Conservation (phyloP, 1,140 invertebrate species). For the Habropoda laboriosa region DNA sequence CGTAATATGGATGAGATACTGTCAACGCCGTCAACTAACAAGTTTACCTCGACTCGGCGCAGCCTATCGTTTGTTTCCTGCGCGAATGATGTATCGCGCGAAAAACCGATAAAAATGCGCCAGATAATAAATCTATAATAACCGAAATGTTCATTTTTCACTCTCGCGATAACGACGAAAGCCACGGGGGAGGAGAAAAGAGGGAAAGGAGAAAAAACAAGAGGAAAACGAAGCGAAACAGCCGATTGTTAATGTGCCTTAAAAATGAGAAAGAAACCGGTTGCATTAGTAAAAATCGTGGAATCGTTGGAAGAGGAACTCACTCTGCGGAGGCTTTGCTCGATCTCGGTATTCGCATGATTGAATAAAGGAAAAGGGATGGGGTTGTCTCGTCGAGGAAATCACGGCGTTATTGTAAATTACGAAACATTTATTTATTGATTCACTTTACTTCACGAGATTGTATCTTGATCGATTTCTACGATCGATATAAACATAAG, state of each 20-base stretch:
- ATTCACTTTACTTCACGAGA: constrained; percentile 74
- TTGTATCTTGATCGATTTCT: constrained; percentile 71
- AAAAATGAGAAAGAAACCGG: neutral
- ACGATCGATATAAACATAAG: constrained; percentile 78
- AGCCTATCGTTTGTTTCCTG: constrained; percentile 53
- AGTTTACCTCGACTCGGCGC: constrained; percentile 28
- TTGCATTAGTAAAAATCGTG: neutral
- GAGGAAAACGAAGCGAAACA: neutral
- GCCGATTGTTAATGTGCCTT: neutral
- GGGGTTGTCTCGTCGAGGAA: constrained; percentile 26
- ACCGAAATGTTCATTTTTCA: constrained; percentile 23
- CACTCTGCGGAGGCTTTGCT: too few relatives aligned
- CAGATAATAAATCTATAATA: constrained; percentile 15
- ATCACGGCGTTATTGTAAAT: constrained; percentile 69
- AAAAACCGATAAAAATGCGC: constrained; percentile 26
- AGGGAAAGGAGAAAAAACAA: neutral
- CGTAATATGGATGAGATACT: constrained; percentile 55
- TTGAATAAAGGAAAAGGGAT: too few relatives aligned
- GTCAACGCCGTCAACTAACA: constrained; percentile 59
- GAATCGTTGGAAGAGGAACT: neutral
- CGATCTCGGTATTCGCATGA: too few relatives aligned
- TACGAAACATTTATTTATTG: constrained; percentile 76
- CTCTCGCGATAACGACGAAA: neutral
- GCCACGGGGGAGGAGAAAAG: neutral
- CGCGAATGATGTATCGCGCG: constrained; percentile 42